These are phyloP conservation scores for Dendrolimus houi DNA, from an alignment of 2,888 invertebrate genomes.

Conservation along the genomic window DNA sequence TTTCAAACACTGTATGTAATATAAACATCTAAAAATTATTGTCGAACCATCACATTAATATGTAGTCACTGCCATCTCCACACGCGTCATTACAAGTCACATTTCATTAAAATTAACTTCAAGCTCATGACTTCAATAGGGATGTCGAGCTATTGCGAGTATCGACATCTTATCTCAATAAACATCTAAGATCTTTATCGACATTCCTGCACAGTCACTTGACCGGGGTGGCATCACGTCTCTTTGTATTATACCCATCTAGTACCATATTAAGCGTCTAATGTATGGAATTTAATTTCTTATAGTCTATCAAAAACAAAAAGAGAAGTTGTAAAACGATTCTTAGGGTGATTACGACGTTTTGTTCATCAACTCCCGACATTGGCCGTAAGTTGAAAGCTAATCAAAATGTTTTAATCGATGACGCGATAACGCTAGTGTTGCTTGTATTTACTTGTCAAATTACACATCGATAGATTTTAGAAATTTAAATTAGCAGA, in stretches of 20 bases:
- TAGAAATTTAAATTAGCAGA: neutral
- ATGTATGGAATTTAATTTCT: constrained; percentile 71
- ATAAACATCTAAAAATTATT: neutral
- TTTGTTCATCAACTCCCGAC: constrained; percentile 60
- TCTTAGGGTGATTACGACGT: constrained; percentile 59
- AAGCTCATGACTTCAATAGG: constrained; percentile 66
- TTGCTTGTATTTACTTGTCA: constrained; percentile 30
- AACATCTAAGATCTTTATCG: constrained; percentile 66
- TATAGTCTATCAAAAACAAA: constrained; percentile 38
- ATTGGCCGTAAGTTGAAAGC: constrained; percentile 73
- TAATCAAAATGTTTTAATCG: constrained; percentile 76
- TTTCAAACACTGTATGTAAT: neutral
- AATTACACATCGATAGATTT: constrained; percentile 14
- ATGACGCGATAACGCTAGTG: constrained; percentile 69
- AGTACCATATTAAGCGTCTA: constrained; percentile 69
- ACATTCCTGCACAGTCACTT: constrained; percentile 71
- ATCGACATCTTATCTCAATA: constrained; percentile 42
- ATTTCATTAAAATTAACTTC: constrained; percentile 73
- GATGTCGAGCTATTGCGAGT: constrained; percentile 65
- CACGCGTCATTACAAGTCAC: constrained; percentile 70
- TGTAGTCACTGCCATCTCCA: constrained; percentile 42
- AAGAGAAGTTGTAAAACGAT: constrained; percentile 47
- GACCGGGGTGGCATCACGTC: constrained; percentile 71
- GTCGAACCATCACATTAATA: neutral
- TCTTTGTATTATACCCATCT: constrained; percentile 64